Conservation (phyloP, 2,113 vertebrate genomes). For the Anguilla japonica region DNA sequence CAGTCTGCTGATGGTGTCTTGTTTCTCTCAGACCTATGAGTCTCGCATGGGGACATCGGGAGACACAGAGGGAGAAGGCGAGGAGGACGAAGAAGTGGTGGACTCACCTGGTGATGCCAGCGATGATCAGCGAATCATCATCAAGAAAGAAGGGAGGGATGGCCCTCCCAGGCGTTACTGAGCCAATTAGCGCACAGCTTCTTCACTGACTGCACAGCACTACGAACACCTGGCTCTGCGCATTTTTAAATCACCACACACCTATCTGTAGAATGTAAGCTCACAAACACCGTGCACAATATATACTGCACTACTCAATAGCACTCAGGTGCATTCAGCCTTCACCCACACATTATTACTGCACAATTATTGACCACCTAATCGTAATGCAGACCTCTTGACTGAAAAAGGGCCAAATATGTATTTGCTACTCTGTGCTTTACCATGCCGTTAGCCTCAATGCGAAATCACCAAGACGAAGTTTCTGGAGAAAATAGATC, state of each 20-base stretch:
- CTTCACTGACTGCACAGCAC: not conserved
- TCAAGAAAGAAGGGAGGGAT: constrained; percentile 74
- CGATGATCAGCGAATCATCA: constrained; percentile 81
- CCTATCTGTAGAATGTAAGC: constrained; percentile 77
- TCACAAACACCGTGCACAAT: constrained; percentile 68
- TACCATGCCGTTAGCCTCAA: not conserved
- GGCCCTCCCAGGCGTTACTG: constrained; percentile 77
- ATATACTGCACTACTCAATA: constrained; percentile 52
- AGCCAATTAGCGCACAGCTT: constrained; percentile 47
- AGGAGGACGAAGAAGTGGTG: constrained; percentile 80
- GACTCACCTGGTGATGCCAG: constrained; percentile 78
- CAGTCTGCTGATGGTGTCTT: not conserved
- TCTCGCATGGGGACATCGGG: constrained; percentile 69
- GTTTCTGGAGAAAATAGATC: not conserved
- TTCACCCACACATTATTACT: not conserved
- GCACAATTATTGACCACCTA: constrained; percentile 1
- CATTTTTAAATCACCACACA: constrained; percentile 51
- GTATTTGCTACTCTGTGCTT: constrained; percentile 4
- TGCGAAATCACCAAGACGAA: not conserved
- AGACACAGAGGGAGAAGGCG: constrained; percentile 64
- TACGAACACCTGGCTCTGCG: constrained; percentile 15
- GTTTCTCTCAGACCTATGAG: constrained; percentile 65
- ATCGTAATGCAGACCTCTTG: not conserved
- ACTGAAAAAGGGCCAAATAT: not conserved
- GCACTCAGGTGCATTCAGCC: not conserved